Evolutionary conservation across 2,797 vertebrate species (phyloP).

Genomic region (Myoxocephalus aenaeus): DNA sequence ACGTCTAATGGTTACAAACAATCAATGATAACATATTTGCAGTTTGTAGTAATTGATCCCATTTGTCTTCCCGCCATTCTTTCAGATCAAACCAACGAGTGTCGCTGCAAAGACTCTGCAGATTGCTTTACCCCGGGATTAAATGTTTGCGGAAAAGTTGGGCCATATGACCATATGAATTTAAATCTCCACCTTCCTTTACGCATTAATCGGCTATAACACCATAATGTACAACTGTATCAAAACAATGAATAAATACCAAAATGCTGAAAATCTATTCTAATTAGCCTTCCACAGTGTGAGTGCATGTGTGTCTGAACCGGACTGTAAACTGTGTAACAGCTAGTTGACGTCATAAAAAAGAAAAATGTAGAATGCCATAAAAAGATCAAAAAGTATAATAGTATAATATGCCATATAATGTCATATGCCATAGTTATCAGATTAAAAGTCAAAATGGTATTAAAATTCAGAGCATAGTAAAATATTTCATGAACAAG

Average conservation of each 20-base stretch:
- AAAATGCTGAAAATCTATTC: background rate
- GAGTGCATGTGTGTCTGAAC: background rate
- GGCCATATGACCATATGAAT: constrained; percentile 1
- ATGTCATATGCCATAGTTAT: no score
- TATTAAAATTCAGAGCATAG: no score
- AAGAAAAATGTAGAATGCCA: background rate
- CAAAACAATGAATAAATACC: constrained; percentile 24
- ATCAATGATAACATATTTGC: background rate
- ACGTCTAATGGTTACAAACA: constrained; percentile 1
- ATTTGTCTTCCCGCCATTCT: background rate
- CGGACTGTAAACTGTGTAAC: background rate
- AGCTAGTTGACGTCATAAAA: background rate
- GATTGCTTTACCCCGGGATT: constrained; percentile 75
- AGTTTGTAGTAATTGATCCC: background rate
- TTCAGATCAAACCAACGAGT: constrained; percentile 69
- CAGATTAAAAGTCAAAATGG: no score
- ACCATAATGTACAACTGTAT: constrained; percentile 7
- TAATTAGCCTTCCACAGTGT: background rate
- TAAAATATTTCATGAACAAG: no score
- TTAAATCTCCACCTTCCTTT: background rate
- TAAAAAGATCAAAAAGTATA: background rate
- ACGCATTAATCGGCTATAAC: background rate
- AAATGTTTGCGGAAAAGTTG: constrained; percentile 82
- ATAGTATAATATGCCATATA: background rate
- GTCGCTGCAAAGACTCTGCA: constrained; percentile 78